Base-by-base conservation (phyloP, 92 coral and sea anemone species). In the Epizoanthus stellaris region DNA sequence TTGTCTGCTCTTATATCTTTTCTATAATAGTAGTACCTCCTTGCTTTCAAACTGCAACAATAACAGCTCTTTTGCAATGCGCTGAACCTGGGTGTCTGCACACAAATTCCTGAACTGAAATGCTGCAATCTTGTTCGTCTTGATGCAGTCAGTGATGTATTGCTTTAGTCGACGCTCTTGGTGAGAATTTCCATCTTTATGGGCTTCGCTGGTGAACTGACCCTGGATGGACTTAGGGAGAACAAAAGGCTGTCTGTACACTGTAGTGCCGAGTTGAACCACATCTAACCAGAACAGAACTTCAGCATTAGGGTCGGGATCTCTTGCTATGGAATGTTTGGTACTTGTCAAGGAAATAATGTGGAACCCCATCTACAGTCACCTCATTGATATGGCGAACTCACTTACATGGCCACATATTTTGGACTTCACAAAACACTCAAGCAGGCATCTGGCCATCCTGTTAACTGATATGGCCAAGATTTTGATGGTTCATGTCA, bases 241-340 rank as follows among this genome's bases (percentile, higher is more conserved):
- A 14, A 16, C 71, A 57, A 91, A 97, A 54, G 93, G 91, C 73
- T 87, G 58, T 9, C 69, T 89, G 85, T 97, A 97, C 54, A 90
- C 82, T 42, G 90, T 90, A 62, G 73, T 91, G 47, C 86, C 62
- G 69, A 94, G 90, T 54, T 93, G 82, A 42, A 97, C 75, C 30
- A 91, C 94, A 16, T 97, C 99, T 4, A 97, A 87, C 99, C 99
- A 97, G 87, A 92, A 92, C 42, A 97, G 74, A 34, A 73, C 82
- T 71, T 97, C 99, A 6, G 87, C 87, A 87, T 97, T 94, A 0
- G 88, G 88, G 66, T 94, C 89, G 23, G 81, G 82, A 73, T 92
- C 96, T 65, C 88, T 71, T 34, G 75, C 99, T 97, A 36, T 34
- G 9, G 14, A 25, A 57, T 47, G 79, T 64, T 80, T 82, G 75